Percentiles rank a stretch among this genome's conserved stretches.
Evolutionary conservation across 2,113 vertebrate species (phyloP).

Genomic region (Megaceryle maxima): DNA sequence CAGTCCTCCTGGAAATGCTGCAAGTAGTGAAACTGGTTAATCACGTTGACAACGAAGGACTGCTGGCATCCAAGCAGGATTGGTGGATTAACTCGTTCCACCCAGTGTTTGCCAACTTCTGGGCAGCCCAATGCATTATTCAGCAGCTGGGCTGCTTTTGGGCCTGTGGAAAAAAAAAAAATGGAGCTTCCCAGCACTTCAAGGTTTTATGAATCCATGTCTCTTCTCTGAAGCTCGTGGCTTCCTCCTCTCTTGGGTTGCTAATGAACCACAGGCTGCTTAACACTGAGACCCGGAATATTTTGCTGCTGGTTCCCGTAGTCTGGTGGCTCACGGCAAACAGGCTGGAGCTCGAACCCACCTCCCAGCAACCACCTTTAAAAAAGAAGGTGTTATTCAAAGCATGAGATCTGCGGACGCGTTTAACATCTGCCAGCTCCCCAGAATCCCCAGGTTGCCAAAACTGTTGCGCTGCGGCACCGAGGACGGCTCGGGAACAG

Average conservation of each 20-base stretch:
- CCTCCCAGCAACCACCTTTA: background rate
- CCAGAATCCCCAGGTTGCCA: background rate
- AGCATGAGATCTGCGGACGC: accelerated
- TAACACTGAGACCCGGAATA: accelerated
- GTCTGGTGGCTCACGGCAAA: background rate
- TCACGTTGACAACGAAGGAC: background rate
- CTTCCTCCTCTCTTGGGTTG: background rate
- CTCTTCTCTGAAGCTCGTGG: background rate
- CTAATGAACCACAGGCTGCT: background rate
- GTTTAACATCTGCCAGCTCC: background rate
- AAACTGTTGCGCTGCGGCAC: accelerated
- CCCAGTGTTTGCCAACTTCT: background rate
- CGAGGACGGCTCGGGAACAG: background rate
- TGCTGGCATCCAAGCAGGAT: background rate
- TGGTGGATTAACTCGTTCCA: slow-evolving; percentile 28
- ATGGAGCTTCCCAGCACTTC: background rate
- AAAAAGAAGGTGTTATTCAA: background rate
- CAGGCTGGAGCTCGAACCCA: background rate
- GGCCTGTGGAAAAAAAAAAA: background rate
- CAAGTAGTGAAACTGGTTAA: slow-evolving; percentile 36
- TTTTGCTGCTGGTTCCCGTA: background rate
- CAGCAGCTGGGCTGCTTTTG: background rate
- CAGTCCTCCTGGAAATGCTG: background rate
- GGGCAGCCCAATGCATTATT: background rate
- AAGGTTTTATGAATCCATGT: background rate